Conservation (phyloP, 23 tunicate species). For the Halocynthia roretzi region DNA sequence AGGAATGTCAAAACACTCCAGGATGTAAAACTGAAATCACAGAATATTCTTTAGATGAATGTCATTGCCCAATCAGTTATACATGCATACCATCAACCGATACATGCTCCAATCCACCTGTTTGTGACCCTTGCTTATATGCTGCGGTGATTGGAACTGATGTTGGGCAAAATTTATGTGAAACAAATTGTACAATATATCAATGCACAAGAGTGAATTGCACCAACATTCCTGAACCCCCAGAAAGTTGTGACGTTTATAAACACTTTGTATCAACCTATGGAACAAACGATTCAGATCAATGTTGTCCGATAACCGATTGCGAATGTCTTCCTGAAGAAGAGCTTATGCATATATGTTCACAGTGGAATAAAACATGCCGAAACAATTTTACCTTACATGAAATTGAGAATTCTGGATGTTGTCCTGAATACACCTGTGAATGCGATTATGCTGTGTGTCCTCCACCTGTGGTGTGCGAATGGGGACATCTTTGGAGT, state of each 20-base stretch:
- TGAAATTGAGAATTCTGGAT: background rate
- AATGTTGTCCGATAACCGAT: constrained; percentile 28
- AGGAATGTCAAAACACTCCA: constrained; percentile 20
- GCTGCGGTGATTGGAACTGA: background rate
- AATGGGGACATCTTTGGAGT: background rate
- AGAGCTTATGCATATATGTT: constrained; percentile 15
- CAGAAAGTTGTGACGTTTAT: constrained; percentile 12
- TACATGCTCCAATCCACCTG: constrained; percentile 22
- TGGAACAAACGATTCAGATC: constrained; percentile 9
- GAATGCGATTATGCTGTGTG: constrained; percentile 21
- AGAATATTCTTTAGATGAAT: constrained; percentile 3
- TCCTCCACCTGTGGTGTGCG: constrained; percentile 22
- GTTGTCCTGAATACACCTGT: constrained; percentile 39
- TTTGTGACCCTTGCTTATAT: constrained; percentile 18
- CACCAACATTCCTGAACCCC: background rate
- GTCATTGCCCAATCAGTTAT: constrained; percentile 13
- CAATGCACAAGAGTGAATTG: constrained; percentile 20
- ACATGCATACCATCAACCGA: constrained; percentile 25
- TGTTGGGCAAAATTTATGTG: constrained; percentile 11
- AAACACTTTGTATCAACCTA: constrained; percentile 6
- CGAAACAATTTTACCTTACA: constrained; percentile 12
- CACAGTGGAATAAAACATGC: constrained; percentile 21
- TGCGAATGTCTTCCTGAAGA: constrained; percentile 22
- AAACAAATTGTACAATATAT: constrained; percentile 17
- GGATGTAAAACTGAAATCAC: constrained; percentile 35